These are phyloP conservation scores for Astur gentilis DNA, from an alignment of 2,113 vertebrate species.

Conservation along the genomic window DNA sequence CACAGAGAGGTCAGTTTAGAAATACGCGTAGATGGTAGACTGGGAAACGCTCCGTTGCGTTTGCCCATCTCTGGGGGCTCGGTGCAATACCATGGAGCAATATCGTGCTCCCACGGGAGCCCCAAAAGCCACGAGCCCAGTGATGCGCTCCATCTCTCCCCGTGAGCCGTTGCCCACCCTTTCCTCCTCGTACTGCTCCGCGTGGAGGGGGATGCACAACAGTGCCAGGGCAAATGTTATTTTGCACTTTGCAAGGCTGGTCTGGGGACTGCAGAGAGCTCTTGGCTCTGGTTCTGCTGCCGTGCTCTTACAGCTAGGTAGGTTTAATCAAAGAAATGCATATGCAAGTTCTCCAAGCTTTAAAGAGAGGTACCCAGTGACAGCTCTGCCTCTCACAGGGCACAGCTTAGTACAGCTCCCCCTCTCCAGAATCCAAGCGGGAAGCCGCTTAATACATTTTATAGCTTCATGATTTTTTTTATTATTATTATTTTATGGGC, in stretches of 20 bases:
- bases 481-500: not conserved
- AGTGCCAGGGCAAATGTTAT: not conserved
- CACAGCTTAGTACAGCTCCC: not conserved
- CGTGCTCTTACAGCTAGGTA: not conserved
- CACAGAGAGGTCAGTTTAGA: not conserved
- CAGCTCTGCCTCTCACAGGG: not conserved
- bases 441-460: not conserved
- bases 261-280: not conserved
- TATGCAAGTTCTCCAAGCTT: not conserved
- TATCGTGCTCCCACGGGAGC: rapidly evolving
- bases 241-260: not conserved
- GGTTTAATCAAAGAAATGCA: not conserved
- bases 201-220: not conserved
- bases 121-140: not conserved
- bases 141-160: rapidly evolving
- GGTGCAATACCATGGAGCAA: not conserved
- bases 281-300: not conserved
- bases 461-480: not conserved
- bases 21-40: rapidly evolving
- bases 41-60: not conserved
- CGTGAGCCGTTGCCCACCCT: not conserved
- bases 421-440: not conserved
- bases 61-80: not conserved
- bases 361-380: not conserved
- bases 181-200: not conserved